Evolutionary conservation across 2,888 invertebrate genomes (phyloP), one percentile per base, ranked within the genome.

Genomic region (Smittia sp.): DNA sequence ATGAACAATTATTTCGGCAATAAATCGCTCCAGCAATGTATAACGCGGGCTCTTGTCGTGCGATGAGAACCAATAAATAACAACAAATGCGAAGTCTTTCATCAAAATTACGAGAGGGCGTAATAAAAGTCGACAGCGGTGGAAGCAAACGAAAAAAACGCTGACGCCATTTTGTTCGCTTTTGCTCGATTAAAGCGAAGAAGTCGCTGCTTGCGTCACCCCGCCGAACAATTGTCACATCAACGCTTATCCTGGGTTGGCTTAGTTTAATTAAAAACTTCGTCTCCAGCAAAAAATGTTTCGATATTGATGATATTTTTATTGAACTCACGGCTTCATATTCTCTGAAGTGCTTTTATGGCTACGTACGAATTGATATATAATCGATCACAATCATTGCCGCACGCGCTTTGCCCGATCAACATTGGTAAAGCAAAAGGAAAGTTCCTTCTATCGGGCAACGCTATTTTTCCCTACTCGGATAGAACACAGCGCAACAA

Each of bases 1-100:
- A 52, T n/a, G 4, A 52, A 52, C 15, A 52, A 52, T 52, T 52
- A 15, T 20, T 67, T 46, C 3, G 4, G 67, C 46, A 39, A 67
- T 67, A 67, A 67, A 20, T 1, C 20, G 18, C 41, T 13, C 39
- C n/a, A 15, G 18, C 41, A 67, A 39, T 67, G 41, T 41, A 67
- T 39, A 38, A 66, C 13, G 41, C 39, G 38, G 41, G 41, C 39
- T 41, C 22, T 67, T 39, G n/a, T 39, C 32, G 32, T n/a, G 54
- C 46, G 69, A 69, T 69, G 52, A 54, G 69, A 69, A 69, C 54
- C 69, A 69, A 69, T 69, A 69, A 54, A 69, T 69, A 39, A 69
- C 63, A 63, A 63, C 27, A 63, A 63, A 63, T 6, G 46, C 20
- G 25, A 63, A 18, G 20, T 6, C 18, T 9, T 7, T 18, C 4